Percentiles rank a stretch among this genome's conserved stretches.
These are phyloP conservation scores for Clarias gariepinus DNA, from an alignment of 2,113 vertebrate species.

Conservation along the genomic window DNA sequence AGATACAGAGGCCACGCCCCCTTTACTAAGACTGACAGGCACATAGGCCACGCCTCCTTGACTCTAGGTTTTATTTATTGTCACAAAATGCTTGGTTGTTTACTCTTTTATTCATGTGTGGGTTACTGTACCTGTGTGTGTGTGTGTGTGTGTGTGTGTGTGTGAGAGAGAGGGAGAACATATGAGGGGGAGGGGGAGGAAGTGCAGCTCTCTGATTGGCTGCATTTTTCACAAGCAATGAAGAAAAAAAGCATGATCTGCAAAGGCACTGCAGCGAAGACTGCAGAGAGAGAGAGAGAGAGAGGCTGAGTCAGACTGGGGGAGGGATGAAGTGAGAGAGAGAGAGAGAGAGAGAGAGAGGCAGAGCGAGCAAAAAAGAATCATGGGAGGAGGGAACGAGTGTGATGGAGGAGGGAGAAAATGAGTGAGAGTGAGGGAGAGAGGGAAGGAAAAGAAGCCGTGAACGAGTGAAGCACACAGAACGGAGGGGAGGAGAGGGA, in stretches of 20 bases:
- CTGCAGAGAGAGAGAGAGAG: constrained; percentile 63
- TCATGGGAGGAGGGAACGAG: constrained; percentile 33
- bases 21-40: neutral
- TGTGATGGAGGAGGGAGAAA: constrained; percentile 46
- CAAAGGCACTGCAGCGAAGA: constrained; percentile 77
- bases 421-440: neutral
- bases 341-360: constrained; percentile 24
- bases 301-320: constrained; percentile 35
- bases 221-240: constrained; percentile 67
- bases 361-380: constrained; percentile 6
- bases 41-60: neutral
- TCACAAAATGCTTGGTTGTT: neutral
- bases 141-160: constrained; percentile 36
- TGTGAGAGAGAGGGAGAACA: constrained; percentile 35
- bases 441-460: neutral
- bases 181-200: constrained; percentile 24
- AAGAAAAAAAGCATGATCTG: constrained; percentile 68
- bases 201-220: constrained; percentile 64
- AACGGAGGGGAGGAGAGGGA: constrained; percentile 2
- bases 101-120: constrained; percentile 3
- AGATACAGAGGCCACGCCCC: neutral
- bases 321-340: constrained; percentile 39
- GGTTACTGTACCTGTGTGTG: constrained; percentile 43
- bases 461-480: neutral
- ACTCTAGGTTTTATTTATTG: constrained; percentile 13